These are phyloP conservation scores for Coptodon rendalli DNA, from an alignment of 2,113 vertebrate genomes.

Conservation along the genomic window DNA sequence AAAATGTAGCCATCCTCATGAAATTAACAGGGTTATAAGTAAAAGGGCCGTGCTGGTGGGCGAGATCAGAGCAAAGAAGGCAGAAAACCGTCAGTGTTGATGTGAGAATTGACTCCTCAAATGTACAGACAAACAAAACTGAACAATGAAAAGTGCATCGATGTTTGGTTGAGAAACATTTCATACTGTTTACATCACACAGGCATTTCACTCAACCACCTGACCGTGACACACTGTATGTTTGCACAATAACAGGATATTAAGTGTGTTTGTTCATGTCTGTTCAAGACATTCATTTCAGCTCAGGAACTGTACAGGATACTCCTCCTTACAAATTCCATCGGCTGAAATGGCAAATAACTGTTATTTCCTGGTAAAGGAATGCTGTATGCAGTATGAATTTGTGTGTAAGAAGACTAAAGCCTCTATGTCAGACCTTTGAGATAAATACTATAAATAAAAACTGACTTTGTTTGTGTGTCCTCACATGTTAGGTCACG, in stretches of 20 bases:
- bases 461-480: background rate
- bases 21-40: background rate
- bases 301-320: background rate
- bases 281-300: background rate
- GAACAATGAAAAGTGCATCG: background rate
- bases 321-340: background rate
- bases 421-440: fast-evolving
- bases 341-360: background rate
- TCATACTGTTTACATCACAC: background rate
- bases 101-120: background rate
- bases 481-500: fast-evolving
- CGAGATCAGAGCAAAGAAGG: background rate
- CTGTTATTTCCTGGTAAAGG: background rate
- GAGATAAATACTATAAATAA: background rate
- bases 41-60: fast-evolving
- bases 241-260: background rate
- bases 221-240: background rate
- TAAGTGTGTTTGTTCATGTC: background rate
- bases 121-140: background rate
- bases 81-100: background rate
- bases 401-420: background rate
- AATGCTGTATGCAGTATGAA: background rate
- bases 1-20: fast-evolving
- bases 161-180: background rate
- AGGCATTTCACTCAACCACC: background rate